phyloP scores from a whole-genome alignment of 2,113 vertebrate genomes.

The Rattus rattus region DNA sequence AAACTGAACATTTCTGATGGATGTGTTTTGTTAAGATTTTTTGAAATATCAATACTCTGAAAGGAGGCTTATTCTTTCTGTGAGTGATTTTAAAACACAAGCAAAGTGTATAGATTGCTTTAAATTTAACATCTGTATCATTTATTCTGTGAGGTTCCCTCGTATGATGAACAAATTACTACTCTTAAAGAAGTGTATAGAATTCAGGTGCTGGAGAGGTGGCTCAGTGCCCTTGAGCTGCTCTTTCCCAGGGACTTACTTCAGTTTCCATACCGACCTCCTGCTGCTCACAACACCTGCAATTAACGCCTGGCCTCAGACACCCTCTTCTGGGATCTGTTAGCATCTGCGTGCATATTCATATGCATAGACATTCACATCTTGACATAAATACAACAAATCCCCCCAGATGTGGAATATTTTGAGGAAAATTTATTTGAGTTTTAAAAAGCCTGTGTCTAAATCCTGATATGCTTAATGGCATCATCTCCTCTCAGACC shows the following conservation, averaged over 20 bases:
- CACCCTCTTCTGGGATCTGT: no score
- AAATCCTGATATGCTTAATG: neutral
- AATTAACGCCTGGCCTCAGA: no score
- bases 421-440: neutral
- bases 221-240: neutral
- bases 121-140: neutral
- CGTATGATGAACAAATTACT: neutral
- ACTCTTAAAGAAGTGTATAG: neutral
- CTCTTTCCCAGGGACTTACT: neutral
- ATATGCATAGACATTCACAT: neutral
- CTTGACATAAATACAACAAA: neutral
- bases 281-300: neutral
- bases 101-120: neutral
- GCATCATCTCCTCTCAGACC: neutral
- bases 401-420: neutral
- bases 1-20: conserved; percentile 10
- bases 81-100: conserved; percentile 1
- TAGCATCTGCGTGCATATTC: no score
- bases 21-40: neutral
- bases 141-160: neutral
- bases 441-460: neutral
- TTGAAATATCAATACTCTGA: neutral
- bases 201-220: neutral
- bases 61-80: neutral
- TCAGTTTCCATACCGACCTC: no score